A percentile compares a stretch with the other conserved stretches of the same genome.
These are phyloP conservation scores for Gambusia yucatana DNA, from an alignment of 2,797 vertebrate genomes.

Conservation along the genomic window DNA sequence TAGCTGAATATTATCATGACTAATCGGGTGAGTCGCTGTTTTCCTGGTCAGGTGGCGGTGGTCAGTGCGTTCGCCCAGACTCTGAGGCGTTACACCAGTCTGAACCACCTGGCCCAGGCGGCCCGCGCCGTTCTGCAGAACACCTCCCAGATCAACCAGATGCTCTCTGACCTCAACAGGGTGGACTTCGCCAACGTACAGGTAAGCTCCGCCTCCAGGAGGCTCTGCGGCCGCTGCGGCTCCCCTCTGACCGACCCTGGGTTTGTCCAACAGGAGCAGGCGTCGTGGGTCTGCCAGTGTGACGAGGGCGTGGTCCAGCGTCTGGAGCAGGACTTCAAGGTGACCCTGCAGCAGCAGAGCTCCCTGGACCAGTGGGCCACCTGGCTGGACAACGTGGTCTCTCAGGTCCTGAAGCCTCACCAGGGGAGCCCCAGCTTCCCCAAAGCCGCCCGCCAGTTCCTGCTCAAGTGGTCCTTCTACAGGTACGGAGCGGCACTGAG, in stretches of 20 bases:
- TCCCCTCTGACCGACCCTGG: constrained; percentile 14
- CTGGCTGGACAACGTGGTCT: constrained; percentile 95
- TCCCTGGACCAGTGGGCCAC: constrained; percentile 98
- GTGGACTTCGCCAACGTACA: constrained; percentile 98
- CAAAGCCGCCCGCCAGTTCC: constrained; percentile 95
- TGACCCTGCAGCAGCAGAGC: constrained; percentile 97
- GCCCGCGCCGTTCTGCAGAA: constrained; percentile 97
- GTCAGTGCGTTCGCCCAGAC: constrained; percentile 98
- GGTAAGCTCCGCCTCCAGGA: constrained; percentile 69
- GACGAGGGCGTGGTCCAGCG: constrained; percentile 95
- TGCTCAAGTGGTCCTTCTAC: constrained; percentile 99
- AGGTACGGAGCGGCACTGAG: constrained; percentile 78
- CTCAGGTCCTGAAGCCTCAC: constrained; percentile 92
- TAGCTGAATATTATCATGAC: too few relatives aligned
- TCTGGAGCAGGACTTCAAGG: constrained; percentile 97
- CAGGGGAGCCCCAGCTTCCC: constrained; percentile 94
- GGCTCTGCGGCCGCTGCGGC: too few relatives aligned
- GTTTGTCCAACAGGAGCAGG: constrained; percentile 89
- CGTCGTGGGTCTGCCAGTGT: constrained; percentile 98
- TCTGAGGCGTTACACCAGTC: constrained; percentile 92
- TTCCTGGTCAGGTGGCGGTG: constrained; percentile 86
- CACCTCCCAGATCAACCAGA: constrained; percentile 98
- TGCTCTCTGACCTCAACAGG: constrained; percentile 98
- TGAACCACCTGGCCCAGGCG: constrained; percentile 97
- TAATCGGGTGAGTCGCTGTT: too few relatives aligned